A percentile compares a stretch with the other conserved stretches of the same genome.
Evolutionary conservation across 1,140 invertebrate species (phyloP).

Genomic region (Chrysoperla carnea): DNA sequence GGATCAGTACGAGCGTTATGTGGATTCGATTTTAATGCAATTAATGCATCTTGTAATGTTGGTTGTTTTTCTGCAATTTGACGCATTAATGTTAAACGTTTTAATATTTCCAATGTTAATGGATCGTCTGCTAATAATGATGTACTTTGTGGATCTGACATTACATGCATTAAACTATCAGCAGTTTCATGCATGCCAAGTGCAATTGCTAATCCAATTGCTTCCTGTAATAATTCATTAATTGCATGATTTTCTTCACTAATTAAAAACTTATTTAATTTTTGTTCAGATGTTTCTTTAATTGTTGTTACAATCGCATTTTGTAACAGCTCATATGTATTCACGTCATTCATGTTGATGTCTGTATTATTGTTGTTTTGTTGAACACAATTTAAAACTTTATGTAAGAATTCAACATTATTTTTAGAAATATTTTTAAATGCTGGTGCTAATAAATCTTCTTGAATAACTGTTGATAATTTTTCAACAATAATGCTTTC

Average conservation of each 20-base stretch:
- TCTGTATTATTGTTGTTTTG: no score
- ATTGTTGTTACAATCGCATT: constrained; percentile 13
- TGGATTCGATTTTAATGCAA: constrained; percentile 41
- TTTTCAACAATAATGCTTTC: constrained; percentile 4
- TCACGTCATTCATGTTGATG: constrained; percentile 10
- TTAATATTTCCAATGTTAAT: constrained; percentile 45
- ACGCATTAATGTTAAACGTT: constrained; percentile 48
- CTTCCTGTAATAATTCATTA: constrained; percentile 38
- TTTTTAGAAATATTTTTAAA: constrained; percentile 20
- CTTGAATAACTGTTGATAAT: constrained; percentile 4
- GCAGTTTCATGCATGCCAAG: constrained; percentile 46
- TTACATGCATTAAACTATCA: constrained; percentile 28
- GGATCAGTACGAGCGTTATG: constrained; percentile 46
- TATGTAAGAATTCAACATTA: constrained; percentile 15
- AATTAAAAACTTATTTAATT: constrained; percentile 22
- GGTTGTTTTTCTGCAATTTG: constrained; percentile 49
- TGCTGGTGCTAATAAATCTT: constrained; percentile 8
- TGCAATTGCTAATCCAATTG: constrained; percentile 47
- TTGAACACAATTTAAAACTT: constrained; percentile 10
- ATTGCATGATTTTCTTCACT: constrained; percentile 6
- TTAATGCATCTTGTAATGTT: constrained; percentile 34
- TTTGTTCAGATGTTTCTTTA: constrained; percentile 7
- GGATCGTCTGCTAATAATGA: constrained; percentile 35
- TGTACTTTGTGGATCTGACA: constrained; percentile 38
- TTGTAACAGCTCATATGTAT: constrained; percentile 13